Conservation (phyloP, 64 coral and sea anemone species). For the Montipora cactus region DNA sequence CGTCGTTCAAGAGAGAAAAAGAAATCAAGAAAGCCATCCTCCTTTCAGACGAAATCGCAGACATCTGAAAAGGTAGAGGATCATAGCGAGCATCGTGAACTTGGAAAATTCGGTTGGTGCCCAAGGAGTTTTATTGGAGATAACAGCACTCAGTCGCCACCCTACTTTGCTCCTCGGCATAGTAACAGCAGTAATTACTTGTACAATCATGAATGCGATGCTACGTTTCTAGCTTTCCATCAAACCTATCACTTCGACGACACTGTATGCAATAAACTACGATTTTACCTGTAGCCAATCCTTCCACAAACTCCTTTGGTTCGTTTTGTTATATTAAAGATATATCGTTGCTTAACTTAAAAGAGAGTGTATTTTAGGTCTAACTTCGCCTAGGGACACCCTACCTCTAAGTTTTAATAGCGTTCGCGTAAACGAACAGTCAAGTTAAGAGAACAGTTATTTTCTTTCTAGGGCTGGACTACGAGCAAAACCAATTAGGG, state of each 20-base stretch:
- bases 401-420: no score
- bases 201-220: not conserved
- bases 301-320: not conserved
- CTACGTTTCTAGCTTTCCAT: not conserved
- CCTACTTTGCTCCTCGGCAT: not conserved
- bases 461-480: not conserved
- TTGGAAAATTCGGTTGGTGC: not conserved
- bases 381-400: no score
- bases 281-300: not conserved
- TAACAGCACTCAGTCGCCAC: not conserved
- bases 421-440: no score
- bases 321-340: not conserved
- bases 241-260: not conserved
- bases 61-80: not conserved
- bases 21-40: not conserved
- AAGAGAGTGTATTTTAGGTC: not conserved
- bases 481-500: no score
- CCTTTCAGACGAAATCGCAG: not conserved
- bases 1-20: conserved; percentile 45
- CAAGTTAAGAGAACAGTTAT: not conserved
- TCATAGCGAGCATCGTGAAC: not conserved
- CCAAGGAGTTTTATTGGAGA: not conserved
- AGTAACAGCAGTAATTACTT: not conserved
- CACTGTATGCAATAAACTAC: not conserved
- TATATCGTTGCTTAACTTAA: not conserved